Conservation (phyloP, 2,888 invertebrate species). For the Athalia rosae region DNA sequence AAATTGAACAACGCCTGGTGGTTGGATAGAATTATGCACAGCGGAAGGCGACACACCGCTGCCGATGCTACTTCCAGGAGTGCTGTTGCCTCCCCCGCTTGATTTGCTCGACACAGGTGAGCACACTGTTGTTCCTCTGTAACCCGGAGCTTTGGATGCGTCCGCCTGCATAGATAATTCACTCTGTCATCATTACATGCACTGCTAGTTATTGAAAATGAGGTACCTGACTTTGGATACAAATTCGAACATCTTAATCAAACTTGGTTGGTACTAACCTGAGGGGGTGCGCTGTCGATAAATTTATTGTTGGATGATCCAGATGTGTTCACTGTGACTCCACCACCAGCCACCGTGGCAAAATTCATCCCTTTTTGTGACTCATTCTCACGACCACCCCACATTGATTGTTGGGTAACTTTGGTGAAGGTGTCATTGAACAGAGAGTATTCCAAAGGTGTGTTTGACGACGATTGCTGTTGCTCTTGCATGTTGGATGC, state of each 20-base stretch:
- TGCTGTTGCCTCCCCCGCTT: constrained; percentile 74
- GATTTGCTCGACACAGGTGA: constrained; percentile 84
- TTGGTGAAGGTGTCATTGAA: constrained; percentile 87
- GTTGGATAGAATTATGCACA: constrained; percentile 65
- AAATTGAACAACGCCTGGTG: constrained; percentile 57
- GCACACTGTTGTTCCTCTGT: constrained; percentile 86
- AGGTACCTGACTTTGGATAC: constrained; percentile 1
- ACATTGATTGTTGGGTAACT: constrained; percentile 79
- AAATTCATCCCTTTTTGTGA: constrained; percentile 81
- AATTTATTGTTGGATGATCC: constrained; percentile 75
- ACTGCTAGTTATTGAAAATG: neutral
- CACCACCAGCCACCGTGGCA: constrained; percentile 81
- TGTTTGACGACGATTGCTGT: constrained; percentile 69
- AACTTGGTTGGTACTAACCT: constrained; percentile 58
- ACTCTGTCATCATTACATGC: neutral
- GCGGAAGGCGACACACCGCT: constrained; percentile 62
- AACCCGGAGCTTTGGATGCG: constrained; percentile 93
- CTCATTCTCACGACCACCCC: constrained; percentile 77
- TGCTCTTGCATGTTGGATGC: constrained; percentile 64
- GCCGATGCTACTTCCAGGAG: constrained; percentile 56
- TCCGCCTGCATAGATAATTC: constrained; percentile 78
- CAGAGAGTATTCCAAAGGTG: constrained; percentile 88
- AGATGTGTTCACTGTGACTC: constrained; percentile 70
- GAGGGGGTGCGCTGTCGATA: constrained; percentile 76
- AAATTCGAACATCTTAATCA: neutral